Base-by-base conservation (phyloP, 1,140 invertebrate genomes). In the Antheraea pernyi region DNA sequence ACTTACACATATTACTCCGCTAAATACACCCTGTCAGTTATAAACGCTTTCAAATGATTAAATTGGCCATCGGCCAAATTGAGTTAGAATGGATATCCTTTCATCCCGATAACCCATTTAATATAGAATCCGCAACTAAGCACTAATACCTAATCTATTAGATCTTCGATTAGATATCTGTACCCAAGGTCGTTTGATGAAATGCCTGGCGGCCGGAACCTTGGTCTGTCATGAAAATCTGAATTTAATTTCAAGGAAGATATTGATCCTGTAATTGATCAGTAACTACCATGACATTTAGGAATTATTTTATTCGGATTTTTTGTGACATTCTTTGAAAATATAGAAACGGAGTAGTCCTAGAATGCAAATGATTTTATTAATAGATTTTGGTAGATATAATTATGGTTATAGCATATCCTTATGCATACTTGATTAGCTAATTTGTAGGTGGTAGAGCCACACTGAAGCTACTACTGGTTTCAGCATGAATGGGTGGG, bases 71-170 rank as follows among this genome's bases (percentile, higher is more conserved):
- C 46, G 46, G 10, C 46, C 46, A 53, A 53, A 53, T 53, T 53
- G 16, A 13, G 46, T 53, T 53, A n/a, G 11, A 53, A 53, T 53
- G 46, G 46, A 53, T 53, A 53, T 53, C 46, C 46, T n/a, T 53
- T 16, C 46, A 53, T 53, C 46, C 16, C 13, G 46, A 53, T n/a
- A 53, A 53, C 13, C 16, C 46, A 53, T 53, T n/a, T n/a, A 53
- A 53, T 53, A 53, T 53, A 53, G 46, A 53, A 53, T 16, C 46
- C 46, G 46, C 46, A 53, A 53, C 46, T 53, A 53, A 53, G 46
- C 46, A 53, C 46, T 53, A 53, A 53, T 16, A 53, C 46, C 46
- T 16, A 53, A 53, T 53, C 46, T 53, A 53, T 53, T 53, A 53
- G 46, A 53, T 53, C 46, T 53, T 53, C 46, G 46, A 53, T 53